phyloP scores from a whole-genome alignment of 2,888 invertebrate species.

The Brachynemurus nebulosus region DNA sequence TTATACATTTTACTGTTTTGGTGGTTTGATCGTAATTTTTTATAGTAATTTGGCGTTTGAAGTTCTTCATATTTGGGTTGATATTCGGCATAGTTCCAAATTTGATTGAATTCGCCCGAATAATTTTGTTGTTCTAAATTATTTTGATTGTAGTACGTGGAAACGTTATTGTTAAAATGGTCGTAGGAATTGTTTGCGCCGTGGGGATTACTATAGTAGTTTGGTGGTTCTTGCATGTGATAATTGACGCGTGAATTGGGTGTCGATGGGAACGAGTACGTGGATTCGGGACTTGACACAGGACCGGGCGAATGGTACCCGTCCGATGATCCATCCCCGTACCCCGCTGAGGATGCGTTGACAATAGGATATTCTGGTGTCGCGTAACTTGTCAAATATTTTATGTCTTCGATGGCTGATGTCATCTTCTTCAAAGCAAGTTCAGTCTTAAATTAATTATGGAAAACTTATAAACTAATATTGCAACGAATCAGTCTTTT shows the following conservation, averaged over 20 bases:
- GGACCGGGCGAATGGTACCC: conserved; percentile 27
- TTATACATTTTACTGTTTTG: conserved; percentile 1
- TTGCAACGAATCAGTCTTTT: conserved; percentile 1
- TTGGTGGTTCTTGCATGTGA: neutral
- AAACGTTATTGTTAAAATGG: neutral
- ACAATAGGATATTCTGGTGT: too few species aligned
- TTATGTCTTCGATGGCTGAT: too few species aligned
- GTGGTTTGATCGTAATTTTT: neutral
- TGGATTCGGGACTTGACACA: conserved; percentile 26
- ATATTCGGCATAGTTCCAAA: conserved; percentile 6
- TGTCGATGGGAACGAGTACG: conserved; percentile 8
- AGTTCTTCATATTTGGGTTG: conserved; percentile 3
- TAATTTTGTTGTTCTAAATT: too few species aligned
- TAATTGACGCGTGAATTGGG: neutral
- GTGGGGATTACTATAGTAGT: neutral
- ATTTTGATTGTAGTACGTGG: neutral
- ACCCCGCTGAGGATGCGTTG: too few species aligned
- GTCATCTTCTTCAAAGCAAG: too few species aligned
- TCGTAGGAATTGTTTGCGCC: neutral
- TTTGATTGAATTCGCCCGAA: conserved; percentile 3
- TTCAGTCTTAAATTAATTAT: neutral
- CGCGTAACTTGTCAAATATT: too few species aligned
- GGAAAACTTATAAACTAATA: conserved; percentile 1
- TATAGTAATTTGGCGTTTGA: neutral
- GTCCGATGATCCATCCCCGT: conserved; percentile 27